Percentiles rank a stretch among this genome's conserved stretches.
Evolutionary conservation across 2,888 invertebrate species (phyloP).

Genomic region (Eristalis pertinax): DNA sequence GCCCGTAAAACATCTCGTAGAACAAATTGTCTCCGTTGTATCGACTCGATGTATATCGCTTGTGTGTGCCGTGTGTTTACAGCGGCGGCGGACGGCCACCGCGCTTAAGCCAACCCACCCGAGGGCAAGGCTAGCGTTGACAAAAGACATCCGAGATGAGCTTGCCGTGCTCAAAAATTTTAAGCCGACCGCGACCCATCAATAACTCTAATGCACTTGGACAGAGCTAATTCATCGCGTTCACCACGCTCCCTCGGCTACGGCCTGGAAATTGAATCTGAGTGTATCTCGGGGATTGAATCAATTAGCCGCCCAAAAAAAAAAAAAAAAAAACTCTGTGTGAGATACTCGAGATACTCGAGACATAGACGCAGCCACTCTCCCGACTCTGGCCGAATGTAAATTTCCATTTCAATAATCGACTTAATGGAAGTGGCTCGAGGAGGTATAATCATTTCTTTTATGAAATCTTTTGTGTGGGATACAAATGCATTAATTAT

Average conservation of each 20-base stretch:
- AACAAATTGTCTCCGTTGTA: constrained; percentile 64
- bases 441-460: constrained; percentile 54
- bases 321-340: constrained; percentile 7
- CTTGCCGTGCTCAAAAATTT: constrained; percentile 29
- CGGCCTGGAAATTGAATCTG: constrained; percentile 52
- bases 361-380: constrained; percentile 11
- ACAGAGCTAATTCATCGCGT: constrained; percentile 42
- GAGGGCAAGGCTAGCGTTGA: constrained; percentile 29
- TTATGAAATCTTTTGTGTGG: constrained; percentile 65
- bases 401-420: constrained; percentile 68
- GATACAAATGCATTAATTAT: constrained; percentile 72
- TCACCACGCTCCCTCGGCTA: constrained; percentile 11
- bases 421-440: constrained; percentile 66
- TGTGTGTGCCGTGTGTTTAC: constrained; percentile 13
- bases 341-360: constrained; percentile 36
- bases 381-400: constrained; percentile 18
- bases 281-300: constrained; percentile 61
- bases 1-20: constrained; percentile 65
- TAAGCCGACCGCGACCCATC: constrained; percentile 64
- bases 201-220: constrained; percentile 67
- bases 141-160: constrained; percentile 42
- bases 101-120: constrained; percentile 42
- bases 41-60: not conserved
- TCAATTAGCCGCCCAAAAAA: constrained; percentile 65
- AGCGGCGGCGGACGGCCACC: constrained; percentile 45